phyloP scores from a whole-genome alignment of 2,113 vertebrate genomes.

The Halichoeres trimaculatus region DNA sequence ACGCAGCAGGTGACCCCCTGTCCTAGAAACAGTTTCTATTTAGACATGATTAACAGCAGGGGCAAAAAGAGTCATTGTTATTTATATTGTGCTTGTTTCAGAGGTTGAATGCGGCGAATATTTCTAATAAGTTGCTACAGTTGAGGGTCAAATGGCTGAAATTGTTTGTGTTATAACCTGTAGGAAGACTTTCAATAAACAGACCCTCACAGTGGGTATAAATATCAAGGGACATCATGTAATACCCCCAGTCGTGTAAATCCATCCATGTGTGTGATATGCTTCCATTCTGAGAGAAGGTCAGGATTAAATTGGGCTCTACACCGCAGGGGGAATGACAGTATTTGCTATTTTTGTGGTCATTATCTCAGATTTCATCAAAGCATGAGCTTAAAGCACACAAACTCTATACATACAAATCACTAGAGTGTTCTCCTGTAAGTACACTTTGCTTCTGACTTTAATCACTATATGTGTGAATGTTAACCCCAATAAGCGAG shows the following conservation, averaged over 20 bases:
- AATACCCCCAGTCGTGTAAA: conserved; percentile 52
- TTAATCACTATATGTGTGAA: conserved; percentile 5
- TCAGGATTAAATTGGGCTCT: conserved; percentile 61
- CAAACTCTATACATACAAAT: conserved; percentile 1
- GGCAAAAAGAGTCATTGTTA: conserved; percentile 70
- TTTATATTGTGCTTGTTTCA: conserved; percentile 76
- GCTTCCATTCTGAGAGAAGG: conserved; percentile 65
- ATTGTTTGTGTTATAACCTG: conserved; percentile 57
- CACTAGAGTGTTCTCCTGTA: neutral
- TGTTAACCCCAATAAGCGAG: conserved; percentile 13
- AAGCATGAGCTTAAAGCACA: conserved; percentile 30
- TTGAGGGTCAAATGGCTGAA: conserved; percentile 19
- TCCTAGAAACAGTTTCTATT: conserved; percentile 82
- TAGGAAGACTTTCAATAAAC: conserved; percentile 52
- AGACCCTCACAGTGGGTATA: conserved; percentile 49
- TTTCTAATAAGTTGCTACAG: conserved; percentile 34
- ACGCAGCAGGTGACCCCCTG: conserved; percentile 72
- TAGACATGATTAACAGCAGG: conserved; percentile 64
- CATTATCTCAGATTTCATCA: conserved; percentile 61
- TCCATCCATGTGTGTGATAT: conserved; percentile 60
- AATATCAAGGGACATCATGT: conserved; percentile 69
- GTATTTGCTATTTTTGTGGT: conserved; percentile 65
- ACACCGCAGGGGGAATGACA: conserved; percentile 60
- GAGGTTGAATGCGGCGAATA: conserved; percentile 30
- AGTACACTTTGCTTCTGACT: conserved; percentile 12